Conservation (phyloP, 1,140 invertebrate species). For the Habropoda laboriosa region DNA sequence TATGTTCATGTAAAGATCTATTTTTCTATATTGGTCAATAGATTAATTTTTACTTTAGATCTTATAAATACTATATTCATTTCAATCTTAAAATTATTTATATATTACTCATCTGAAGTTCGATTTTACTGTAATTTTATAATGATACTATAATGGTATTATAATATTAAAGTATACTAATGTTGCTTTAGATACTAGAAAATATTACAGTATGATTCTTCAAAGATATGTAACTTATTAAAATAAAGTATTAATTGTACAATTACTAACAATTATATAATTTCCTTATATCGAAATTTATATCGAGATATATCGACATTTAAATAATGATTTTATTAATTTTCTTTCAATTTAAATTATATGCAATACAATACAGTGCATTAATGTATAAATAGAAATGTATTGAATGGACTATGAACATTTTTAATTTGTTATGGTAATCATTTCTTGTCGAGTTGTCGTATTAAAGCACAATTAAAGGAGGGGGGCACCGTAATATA, state of each 20-base stretch:
- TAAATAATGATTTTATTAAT: too few species aligned
- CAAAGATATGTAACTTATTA: background rate
- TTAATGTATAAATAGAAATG: too few species aligned
- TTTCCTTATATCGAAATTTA: too few species aligned
- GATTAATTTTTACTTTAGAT: background rate
- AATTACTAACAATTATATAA: background rate
- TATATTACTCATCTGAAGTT: background rate
- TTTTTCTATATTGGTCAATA: background rate
- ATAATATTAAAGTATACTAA: background rate
- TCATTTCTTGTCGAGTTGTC: too few species aligned
- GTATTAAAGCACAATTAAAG: too few species aligned
- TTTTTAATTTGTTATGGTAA: too few species aligned
- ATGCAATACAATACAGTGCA: too few species aligned
- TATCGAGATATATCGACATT: too few species aligned
- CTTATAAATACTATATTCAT: background rate
- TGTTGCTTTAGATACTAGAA: background rate
- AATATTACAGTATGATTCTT: background rate
- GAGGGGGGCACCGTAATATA: too few species aligned
- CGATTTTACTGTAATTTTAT: background rate
- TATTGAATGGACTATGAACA: too few species aligned
- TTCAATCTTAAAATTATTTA: background rate
- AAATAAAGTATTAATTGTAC: constrained; percentile 5
- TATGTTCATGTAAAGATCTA: background rate
- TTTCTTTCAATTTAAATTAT: too few species aligned
- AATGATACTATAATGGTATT: background rate